Evolutionary conservation across 1,140 invertebrate species (phyloP).

Genomic region (Drosophila pandora): DNA sequence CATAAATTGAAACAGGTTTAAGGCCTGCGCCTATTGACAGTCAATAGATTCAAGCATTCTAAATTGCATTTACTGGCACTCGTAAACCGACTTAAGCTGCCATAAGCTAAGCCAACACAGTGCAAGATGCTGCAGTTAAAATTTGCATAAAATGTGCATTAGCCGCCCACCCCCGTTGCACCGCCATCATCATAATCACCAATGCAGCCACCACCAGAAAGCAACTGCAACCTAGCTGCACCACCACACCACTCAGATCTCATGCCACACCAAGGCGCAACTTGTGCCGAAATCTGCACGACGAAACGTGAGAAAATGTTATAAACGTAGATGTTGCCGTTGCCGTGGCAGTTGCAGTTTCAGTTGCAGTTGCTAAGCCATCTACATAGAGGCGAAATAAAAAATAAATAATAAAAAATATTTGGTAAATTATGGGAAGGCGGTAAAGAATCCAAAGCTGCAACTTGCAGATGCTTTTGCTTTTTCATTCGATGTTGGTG

Average conservation of each 20-base stretch:
- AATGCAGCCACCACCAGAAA: constrained; percentile 19
- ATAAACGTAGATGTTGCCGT: constrained; percentile 39
- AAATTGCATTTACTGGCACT: constrained; percentile 54
- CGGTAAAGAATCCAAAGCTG: constrained; percentile 63
- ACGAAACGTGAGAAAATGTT: constrained; percentile 81
- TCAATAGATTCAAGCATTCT: constrained; percentile 42
- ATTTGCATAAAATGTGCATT: constrained; percentile 81
- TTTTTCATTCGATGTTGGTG: constrained; percentile 14
- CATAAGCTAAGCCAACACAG: constrained; percentile 36
- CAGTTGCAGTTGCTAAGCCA: constrained; percentile 61
- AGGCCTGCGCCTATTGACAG: constrained; percentile 38
- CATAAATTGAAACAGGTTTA: constrained; percentile 43
- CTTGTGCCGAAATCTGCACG: constrained; percentile 78
- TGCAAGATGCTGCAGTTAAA: constrained; percentile 25
- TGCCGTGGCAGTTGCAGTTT: background rate
- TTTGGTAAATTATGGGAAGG: constrained; percentile 79
- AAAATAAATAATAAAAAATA: constrained; percentile 68
- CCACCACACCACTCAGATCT: constrained; percentile 20
- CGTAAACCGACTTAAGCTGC: constrained; percentile 49
- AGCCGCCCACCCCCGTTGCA: constrained; percentile 60
- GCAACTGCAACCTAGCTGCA: constrained; percentile 13
- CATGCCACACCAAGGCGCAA: constrained; percentile 71
- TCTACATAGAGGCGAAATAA: constrained; percentile 27
- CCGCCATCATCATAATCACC: constrained; percentile 55
- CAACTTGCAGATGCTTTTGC: constrained; percentile 65